These are phyloP conservation scores for Orcinus orca DNA, from an alignment of 2,113 vertebrate genomes.

Conservation along the genomic window DNA sequence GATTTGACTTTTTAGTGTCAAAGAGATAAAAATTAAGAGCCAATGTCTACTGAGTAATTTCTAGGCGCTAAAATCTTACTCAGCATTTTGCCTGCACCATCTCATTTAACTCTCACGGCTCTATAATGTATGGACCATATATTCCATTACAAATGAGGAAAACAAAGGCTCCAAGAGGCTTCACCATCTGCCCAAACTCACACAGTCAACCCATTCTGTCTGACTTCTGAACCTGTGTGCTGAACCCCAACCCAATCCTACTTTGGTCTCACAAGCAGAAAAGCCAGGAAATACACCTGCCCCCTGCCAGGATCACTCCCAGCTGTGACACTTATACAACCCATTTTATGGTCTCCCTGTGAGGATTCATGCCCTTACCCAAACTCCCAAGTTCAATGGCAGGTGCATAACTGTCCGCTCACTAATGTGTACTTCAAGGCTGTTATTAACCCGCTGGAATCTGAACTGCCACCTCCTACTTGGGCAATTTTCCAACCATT, in stretches of 20 bases:
- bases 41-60: neutral
- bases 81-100: neutral
- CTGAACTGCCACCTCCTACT: neutral
- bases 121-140: neutral
- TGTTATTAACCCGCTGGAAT: conserved; percentile 60
- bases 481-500: conserved; percentile 54
- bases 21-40: conserved; percentile 5
- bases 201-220: neutral
- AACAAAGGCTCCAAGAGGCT: neutral
- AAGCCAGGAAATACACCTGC: conserved; percentile 8
- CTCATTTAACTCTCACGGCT: neutral
- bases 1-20: neutral
- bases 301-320: neutral
- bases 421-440: neutral
- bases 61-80: neutral
- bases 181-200: neutral
- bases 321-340: neutral
- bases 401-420: conserved; percentile 3
- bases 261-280: neutral
- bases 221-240: neutral
- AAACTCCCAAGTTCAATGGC: neutral
- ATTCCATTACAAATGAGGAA: neutral
- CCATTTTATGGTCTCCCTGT: neutral
- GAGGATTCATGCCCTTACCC: neutral
- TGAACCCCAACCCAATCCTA: neutral